Evolutionary conservation across 2,888 invertebrate genomes (phyloP), one percentile per base, ranked within the genome.

Genomic region (Leptopilina drosophilae): DNA sequence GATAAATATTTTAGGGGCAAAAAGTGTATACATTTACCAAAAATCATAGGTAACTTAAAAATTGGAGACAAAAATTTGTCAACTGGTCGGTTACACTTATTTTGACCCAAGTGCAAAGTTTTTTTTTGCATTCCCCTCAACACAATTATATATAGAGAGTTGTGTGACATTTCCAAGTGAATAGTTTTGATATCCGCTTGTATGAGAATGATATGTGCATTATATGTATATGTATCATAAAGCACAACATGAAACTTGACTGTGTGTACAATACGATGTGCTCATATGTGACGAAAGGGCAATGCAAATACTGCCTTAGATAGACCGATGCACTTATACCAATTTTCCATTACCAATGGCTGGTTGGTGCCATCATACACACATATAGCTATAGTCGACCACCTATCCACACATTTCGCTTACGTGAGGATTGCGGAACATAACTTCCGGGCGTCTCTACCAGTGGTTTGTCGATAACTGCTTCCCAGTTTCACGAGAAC

Each of bases 401-500:
- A 20, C 20, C 20, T 20, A 20, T 78, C 79, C 77, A 75, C 73
- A 73, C 73, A 83, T 85, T 86, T 84, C 84, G 87, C 84, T 86
- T 86, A 87, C 85, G 85, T 83, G 87, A 84, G 87, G 87, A 88
- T 84, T 86, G 88, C 85, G 85, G 86, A 86, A 79, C 82, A 78
- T 83, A 83, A 83, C 83, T 83, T 84, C 82, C 81, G 82, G 77
- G 81, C 67, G 80, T 78, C 69, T 79, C 77, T 76, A 80, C 75
- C 73, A 73, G 81, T 66, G 83, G 84, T 83, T 81, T 82, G 82
- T 82, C 82, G 83, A 84, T 84, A 84, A 83, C 81, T 81, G 80
- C 81, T 81, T 79, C 12, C 80, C 80, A 81, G 76, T 69, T 69
- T 49, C 56, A 56, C 73, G 73, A 73, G 56, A 73, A 73, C 73